Percentiles rank a stretch among this genome's conserved stretches.
Evolutionary conservation across 2,113 vertebrate species (phyloP).

Genomic region (Poeciliopsis prolifica): DNA sequence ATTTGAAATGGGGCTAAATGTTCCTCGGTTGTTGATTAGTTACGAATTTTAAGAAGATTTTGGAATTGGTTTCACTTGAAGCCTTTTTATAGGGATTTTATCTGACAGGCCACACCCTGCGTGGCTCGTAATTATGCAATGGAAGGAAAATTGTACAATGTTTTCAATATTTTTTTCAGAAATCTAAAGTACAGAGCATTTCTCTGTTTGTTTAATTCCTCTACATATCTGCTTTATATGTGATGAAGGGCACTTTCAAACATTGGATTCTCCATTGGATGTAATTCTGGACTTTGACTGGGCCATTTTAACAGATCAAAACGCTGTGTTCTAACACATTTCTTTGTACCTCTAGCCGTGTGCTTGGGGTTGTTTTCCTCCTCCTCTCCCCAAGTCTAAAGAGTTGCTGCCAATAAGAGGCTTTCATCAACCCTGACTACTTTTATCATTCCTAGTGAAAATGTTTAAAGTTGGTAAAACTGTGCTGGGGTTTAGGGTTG

Average conservation of each 20-base stretch:
- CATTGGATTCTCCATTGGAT: no score
- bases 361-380: no score
- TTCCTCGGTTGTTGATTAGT: not conserved
- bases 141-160: no score
- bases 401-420: not conserved
- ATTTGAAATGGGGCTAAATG: not conserved
- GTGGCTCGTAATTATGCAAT: not conserved
- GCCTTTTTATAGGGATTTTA: not conserved
- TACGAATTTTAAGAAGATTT: not conserved
- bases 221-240: not conserved
- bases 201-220: not conserved
- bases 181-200: not conserved
- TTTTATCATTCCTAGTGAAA: no score
- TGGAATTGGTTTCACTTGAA: conserved; percentile 1
- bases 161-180: no score
- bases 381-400: not conserved
- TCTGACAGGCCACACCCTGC: not conserved
- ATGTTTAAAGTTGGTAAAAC: no score
- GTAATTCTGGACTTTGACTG: not conserved
- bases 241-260: not conserved
- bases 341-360: no score
- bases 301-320: not conserved
- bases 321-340: no score
- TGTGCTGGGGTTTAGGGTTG: no score
- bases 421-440: not conserved